Conservation (phyloP, 2,797 vertebrate species). For the Galago senegalensis region DNA sequence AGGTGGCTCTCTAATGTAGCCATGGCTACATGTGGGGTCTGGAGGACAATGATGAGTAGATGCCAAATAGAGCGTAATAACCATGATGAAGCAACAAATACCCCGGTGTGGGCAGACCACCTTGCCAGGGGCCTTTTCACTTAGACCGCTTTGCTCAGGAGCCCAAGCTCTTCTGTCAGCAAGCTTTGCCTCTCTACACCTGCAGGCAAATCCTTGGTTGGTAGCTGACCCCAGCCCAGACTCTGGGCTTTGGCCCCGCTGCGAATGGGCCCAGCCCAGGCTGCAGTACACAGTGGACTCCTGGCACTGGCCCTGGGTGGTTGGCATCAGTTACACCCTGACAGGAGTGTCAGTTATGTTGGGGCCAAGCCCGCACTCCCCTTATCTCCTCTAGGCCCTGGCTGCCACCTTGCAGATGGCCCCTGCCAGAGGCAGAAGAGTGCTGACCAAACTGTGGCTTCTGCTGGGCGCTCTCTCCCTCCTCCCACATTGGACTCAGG, state of each 20-base stretch:
- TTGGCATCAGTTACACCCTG: conserved; percentile 2
- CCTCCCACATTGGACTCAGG: conserved; percentile 33
- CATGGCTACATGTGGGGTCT: neutral
- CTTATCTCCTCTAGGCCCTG: neutral
- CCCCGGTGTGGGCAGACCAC: neutral
- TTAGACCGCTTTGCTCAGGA: neutral
- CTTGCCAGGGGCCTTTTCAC: neutral
- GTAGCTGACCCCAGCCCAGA: neutral
- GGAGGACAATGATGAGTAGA: neutral
- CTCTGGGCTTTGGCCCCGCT: neutral
- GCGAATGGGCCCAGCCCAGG: neutral
- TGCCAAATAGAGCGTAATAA: neutral
- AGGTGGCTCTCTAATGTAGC: neutral
- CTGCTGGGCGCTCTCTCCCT: neutral
- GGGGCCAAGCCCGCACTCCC: neutral
- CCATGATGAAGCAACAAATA: neutral
- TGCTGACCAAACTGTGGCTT: neutral
- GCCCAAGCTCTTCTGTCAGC: neutral
- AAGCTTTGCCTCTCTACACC: neutral
- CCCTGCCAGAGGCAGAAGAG: neutral
- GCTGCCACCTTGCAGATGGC: conserved; percentile 19
- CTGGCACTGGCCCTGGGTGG: neutral
- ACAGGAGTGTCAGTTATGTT: neutral
- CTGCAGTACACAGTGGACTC: conserved; percentile 37
- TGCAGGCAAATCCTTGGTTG: neutral